Percentiles rank a stretch among this genome's conserved stretches.
Conservation (phyloP, 2,797 vertebrate genomes). For the Chiroxiphia lanceolata region DNA sequence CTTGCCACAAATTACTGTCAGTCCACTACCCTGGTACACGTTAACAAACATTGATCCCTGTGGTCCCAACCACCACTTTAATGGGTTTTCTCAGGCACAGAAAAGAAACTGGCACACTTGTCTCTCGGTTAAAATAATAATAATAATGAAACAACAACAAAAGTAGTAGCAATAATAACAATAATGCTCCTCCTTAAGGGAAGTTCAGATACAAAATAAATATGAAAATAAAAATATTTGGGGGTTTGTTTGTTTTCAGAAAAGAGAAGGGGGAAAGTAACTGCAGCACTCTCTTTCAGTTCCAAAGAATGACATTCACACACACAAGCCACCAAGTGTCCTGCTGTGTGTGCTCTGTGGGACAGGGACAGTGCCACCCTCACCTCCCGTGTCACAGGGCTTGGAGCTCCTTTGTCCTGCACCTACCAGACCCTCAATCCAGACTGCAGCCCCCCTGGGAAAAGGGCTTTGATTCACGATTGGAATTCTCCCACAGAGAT, state of each 20-base stretch:
- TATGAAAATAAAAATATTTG: background rate
- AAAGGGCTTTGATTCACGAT: background rate
- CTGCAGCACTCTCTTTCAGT: background rate
- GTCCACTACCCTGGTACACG: fast-evolving
- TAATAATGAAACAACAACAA: background rate
- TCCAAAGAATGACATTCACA: background rate
- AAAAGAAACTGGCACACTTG: background rate
- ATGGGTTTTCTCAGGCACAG: background rate
- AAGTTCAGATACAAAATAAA: background rate
- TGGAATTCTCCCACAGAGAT: background rate
- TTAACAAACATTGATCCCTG: background rate
- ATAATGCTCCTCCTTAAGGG: background rate
- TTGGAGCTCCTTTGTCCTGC: background rate
- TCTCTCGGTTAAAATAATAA: background rate
- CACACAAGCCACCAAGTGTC: background rate
- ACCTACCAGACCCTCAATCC: fast-evolving
- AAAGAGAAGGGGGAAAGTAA: fast-evolving
- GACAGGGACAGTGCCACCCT: background rate
- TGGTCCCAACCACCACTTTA: background rate
- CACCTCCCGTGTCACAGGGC: background rate
- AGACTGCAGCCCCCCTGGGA: fast-evolving
- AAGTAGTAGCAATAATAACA: background rate
- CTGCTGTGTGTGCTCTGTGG: background rate
- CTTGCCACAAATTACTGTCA: background rate
- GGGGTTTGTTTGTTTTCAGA: background rate